Evolutionary conservation across 2,888 invertebrate genomes (phyloP), one percentile per base, ranked within the genome.

Genomic region (Eurois occulta): DNA sequence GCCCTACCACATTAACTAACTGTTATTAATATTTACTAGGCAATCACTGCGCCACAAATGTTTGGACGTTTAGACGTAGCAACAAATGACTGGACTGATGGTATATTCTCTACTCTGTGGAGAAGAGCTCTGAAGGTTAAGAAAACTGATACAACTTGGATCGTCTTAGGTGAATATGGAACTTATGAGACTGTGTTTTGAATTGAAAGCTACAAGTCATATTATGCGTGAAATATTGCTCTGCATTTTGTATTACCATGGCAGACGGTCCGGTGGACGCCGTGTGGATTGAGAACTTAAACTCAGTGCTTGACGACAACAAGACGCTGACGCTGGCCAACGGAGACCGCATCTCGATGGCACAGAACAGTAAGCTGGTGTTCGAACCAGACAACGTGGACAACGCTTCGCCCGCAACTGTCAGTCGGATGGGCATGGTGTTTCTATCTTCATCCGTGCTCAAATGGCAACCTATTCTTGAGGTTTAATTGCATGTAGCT

Each of bases 21-120:
- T 43, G 2, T 10, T 52, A 52, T 66, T 41, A 18, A 28, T 35
- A 35, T 16, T 28, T 75, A 89, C 35, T 70, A 98, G 97, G 98
- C 99, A 6, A 99, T 99, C 84, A 99, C 99, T 38, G 99, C 99
- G 0, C 98, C 99, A 0, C 99, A 99, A 97, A 99, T 99, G 98
- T 99, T 99, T 94, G 99, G 99, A 0, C 97, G 98, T 62, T 95
- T 99, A 60, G 99, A 99, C 93, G 99, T 98, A 0, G 98, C 99
- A 0, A 99, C 99, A 1, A 99, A 99, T 93, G 99, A 99, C 92
- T 99, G 99, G 99, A 99, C 99, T 0, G 99, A 99, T 94, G 99
- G 99, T n/a, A 99, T 99, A 89, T 99, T 99, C 93, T 99, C 99
- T 0, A 98, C 98, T 0, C 94, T 99, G 6, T 99, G 99, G 99